phyloP scores from a whole-genome alignment of 23 tunicate genomes.

The Trididemnum miniatum region DNA sequence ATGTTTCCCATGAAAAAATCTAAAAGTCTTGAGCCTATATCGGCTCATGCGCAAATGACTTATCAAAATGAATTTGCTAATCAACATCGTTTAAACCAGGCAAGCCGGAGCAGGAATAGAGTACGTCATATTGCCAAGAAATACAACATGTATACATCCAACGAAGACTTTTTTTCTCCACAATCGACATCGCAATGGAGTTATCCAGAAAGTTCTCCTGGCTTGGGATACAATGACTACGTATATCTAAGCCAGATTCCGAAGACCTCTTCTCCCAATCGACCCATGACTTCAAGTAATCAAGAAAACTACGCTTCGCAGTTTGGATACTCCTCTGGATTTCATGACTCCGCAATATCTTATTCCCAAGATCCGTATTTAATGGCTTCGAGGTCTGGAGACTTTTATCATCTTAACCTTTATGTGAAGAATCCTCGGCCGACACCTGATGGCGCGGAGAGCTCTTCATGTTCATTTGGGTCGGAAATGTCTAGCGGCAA shows the following conservation, averaged over 20 bases:
- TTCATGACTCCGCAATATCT: not conserved
- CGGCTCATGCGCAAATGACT: not conserved
- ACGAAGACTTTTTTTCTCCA: slow-evolving; percentile 44
- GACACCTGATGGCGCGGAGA: slow-evolving; percentile 54
- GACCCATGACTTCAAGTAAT: not conserved
- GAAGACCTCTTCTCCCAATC: not conserved
- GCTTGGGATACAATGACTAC: slow-evolving; percentile 31
- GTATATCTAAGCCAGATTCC: slow-evolving; percentile 43
- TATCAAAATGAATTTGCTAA: not conserved
- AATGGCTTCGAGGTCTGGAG: slow-evolving; percentile 35
- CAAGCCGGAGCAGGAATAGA: slow-evolving; percentile 61
- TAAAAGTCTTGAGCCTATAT: slow-evolving; percentile 6
- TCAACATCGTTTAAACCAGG: too few relatives aligned
- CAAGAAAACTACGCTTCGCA: not conserved
- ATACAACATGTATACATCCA: slow-evolving; percentile 67
- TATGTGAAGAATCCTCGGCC: slow-evolving; percentile 40
- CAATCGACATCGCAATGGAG: not conserved
- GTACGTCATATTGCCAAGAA: slow-evolving; percentile 67
- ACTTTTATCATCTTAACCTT: slow-evolving; percentile 49
- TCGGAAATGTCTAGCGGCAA: not conserved
- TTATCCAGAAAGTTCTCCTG: not conserved
- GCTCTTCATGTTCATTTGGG: slow-evolving; percentile 5
- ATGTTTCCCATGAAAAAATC: slow-evolving; percentile 20
- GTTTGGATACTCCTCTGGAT: not conserved
- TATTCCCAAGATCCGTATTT: not conserved